phyloP scores from a whole-genome alignment of 1,140 invertebrate species.

The Tigriopus japonicus region DNA sequence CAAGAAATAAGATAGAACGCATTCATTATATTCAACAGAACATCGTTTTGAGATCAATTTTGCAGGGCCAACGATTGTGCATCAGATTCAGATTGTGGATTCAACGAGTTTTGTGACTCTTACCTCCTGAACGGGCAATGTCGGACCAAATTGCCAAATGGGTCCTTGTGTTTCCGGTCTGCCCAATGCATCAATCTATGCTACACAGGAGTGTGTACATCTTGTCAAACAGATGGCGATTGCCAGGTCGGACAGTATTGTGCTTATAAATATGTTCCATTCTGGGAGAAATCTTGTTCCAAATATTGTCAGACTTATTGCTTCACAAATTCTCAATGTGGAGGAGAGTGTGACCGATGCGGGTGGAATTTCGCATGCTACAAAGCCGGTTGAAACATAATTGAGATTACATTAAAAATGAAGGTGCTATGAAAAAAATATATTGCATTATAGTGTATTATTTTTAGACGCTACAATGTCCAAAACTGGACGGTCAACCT shows the following conservation, averaged over 20 bases:
- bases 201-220: conserved; percentile 6
- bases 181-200: conserved; percentile 5
- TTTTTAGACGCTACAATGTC: too few species aligned
- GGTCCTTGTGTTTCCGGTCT: conserved; percentile 3
- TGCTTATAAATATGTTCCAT: conserved; percentile 3
- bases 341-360: neutral
- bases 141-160: conserved; percentile 6
- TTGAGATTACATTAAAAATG: too few species aligned
- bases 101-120: conserved; percentile 10
- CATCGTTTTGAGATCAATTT: neutral
- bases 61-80: neutral
- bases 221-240: neutral
- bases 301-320: neutral
- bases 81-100: conserved; percentile 4
- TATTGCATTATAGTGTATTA: too few species aligned
- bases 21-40: too few species aligned
- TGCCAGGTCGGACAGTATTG: neutral
- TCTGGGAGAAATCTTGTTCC: neutral
- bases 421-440: too few species aligned
- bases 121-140: conserved; percentile 1
- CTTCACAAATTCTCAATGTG: neutral
- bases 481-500: too few species aligned
- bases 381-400: too few species aligned
- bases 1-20: too few species aligned
- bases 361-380: neutral